phyloP scores from a whole-genome alignment of 2,113 vertebrate species.

The Rhabdornis inornatus region DNA sequence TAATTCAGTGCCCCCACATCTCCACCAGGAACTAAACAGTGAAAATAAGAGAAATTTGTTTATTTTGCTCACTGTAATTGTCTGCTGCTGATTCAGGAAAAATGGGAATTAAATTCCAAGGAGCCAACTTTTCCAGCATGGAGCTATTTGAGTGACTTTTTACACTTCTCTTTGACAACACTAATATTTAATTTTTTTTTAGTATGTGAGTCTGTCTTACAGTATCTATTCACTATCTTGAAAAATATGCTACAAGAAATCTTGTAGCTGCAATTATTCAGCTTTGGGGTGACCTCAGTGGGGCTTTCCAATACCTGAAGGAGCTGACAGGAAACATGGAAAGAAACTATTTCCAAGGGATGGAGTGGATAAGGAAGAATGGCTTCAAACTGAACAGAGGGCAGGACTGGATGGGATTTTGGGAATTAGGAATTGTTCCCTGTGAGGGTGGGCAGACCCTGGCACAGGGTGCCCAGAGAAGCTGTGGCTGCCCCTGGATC shows the following conservation, averaged over 20 bases:
- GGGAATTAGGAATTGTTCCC: background rate
- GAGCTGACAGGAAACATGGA: background rate
- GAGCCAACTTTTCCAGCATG: background rate
- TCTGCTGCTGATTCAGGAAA: background rate
- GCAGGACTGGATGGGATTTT: fast-evolving
- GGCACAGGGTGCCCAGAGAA: background rate
- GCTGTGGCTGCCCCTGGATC: background rate
- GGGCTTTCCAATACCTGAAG: background rate
- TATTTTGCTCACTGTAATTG: background rate
- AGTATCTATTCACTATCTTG: background rate
- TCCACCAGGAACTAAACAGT: background rate
- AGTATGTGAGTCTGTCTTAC: background rate
- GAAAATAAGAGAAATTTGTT: background rate
- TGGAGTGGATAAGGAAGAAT: background rate
- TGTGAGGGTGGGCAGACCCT: background rate
- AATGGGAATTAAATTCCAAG: background rate
- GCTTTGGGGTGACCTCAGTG: background rate
- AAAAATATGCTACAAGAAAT: background rate
- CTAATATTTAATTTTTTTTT: fast-evolving
- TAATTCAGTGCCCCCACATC: background rate
- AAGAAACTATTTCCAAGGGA: background rate
- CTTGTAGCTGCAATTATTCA: background rate
- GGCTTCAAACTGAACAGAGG: fast-evolving
- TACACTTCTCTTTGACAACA: background rate
- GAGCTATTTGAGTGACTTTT: background rate